Evolutionary conservation across 1,140 invertebrate species (phyloP).

Genomic region (Bombus polaris): DNA sequence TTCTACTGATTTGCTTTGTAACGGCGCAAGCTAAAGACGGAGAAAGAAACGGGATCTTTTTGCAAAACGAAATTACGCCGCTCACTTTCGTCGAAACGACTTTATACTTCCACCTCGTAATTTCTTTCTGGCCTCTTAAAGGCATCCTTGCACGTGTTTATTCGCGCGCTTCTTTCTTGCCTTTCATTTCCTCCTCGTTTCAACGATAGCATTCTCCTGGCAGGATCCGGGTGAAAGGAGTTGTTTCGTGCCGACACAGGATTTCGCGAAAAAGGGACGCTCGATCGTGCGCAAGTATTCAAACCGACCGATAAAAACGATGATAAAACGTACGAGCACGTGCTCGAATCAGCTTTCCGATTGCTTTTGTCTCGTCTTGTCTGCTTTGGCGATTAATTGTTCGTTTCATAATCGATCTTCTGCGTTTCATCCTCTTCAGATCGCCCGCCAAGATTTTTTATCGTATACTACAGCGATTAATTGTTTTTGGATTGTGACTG

Average conservation of each 20-base stretch:
- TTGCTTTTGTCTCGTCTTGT: not conserved
- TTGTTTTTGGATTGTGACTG: not conserved
- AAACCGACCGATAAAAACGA: not conserved
- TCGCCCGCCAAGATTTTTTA: not conserved
- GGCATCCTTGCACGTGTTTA: slow-evolving; percentile 18
- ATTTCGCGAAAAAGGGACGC: slow-evolving; percentile 32
- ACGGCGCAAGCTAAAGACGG: not conserved
- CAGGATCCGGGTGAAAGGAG: slow-evolving; percentile 58
- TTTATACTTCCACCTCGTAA: slow-evolving; percentile 3
- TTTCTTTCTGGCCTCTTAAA: not conserved
- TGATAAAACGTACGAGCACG: not conserved
- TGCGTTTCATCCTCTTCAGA: not conserved
- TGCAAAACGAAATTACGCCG: slow-evolving; percentile 6
- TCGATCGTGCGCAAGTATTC: slow-evolving; percentile 15
- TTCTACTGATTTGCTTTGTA: not conserved
- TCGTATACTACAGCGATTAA: not conserved
- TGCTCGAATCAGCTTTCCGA: not conserved
- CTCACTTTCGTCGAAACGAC: slow-evolving; percentile 18
- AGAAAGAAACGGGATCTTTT: not conserved
- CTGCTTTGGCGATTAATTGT: not conserved
- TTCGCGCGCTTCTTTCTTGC: slow-evolving; percentile 23
- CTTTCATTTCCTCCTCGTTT: slow-evolving; percentile 46
- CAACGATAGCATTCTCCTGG: slow-evolving; percentile 24
- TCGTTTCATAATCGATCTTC: not conserved
- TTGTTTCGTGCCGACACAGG: slow-evolving; percentile 31